Evolutionary conservation across 1,140 invertebrate species (phyloP).

Genomic region (Dermatophagoides farinae): DNA sequence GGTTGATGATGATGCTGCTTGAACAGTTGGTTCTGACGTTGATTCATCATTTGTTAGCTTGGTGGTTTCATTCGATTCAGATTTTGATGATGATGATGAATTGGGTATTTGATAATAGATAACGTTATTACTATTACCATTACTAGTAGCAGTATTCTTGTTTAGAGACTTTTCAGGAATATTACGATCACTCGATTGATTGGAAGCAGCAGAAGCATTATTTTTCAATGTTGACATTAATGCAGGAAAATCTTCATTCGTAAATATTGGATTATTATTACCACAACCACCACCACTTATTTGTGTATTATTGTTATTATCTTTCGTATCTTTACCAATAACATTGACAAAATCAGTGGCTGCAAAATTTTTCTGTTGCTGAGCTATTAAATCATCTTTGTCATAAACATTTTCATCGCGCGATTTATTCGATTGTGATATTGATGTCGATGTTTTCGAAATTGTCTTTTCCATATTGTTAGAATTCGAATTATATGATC

Average conservation of each 20-base stretch:
- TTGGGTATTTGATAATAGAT: neutral
- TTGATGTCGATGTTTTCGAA: too few species aligned
- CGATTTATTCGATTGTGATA: too few species aligned
- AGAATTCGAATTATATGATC: too few species aligned
- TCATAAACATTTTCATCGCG: too few species aligned
- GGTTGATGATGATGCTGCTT: neutral
- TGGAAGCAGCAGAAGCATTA: neutral
- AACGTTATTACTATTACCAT: neutral
- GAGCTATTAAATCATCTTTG: neutral
- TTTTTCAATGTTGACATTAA: neutral
- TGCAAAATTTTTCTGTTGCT: neutral
- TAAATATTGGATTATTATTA: neutral
- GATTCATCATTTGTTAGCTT: neutral
- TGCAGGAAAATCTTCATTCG: slow-evolving; percentile 13
- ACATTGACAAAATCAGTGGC: neutral
- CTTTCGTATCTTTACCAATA: neutral
- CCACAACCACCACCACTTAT: neutral
- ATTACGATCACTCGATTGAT: neutral
- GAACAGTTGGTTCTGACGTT: neutral
- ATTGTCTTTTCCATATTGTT: too few species aligned
- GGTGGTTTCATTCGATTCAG: neutral
- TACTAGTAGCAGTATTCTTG: too few species aligned
- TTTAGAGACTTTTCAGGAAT: too few species aligned
- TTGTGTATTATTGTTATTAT: neutral
- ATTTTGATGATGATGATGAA: neutral